phyloP scores from a whole-genome alignment of 2,797 vertebrate species.

The Phalloptychus januarius region DNA sequence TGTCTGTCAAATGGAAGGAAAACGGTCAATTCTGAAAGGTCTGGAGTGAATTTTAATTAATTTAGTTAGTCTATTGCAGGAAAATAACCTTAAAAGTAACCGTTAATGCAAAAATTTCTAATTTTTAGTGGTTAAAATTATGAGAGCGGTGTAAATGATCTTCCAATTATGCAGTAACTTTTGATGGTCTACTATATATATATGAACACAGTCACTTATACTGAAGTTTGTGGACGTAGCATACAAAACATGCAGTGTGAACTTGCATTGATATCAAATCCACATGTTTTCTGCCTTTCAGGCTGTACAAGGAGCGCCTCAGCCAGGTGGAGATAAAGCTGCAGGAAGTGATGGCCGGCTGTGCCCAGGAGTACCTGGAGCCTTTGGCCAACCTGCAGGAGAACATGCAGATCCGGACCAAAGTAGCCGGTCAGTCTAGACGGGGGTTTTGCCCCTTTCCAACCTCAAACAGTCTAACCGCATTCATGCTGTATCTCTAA shows the following conservation, averaged over 20 bases:
- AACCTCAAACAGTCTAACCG: neutral
- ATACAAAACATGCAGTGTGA: too few relatives aligned
- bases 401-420: conserved; percentile 99
- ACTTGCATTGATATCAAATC: neutral
- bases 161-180: neutral
- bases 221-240: neutral
- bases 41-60: neutral
- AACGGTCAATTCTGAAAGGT: neutral
- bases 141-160: neutral
- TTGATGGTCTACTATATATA: neutral
- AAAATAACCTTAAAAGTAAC: neutral
- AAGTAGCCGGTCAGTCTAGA: conserved; percentile 90
- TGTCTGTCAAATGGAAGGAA: neutral
- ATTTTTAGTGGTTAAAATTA: neutral
- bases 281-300: conserved; percentile 48
- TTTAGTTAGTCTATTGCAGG: neutral
- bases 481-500: neutral
- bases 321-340: conserved; percentile 98
- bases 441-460: neutral
- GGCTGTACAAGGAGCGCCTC: conserved; percentile 96
- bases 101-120: neutral
- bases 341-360: conserved; percentile 97
- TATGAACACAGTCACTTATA: neutral
- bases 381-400: conserved; percentile 97
- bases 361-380: conserved; percentile 97